Evolutionary conservation across 2,113 vertebrate genomes (phyloP), one percentile per base, ranked within the genome.

Genomic region (Takifugu flavidus): DNA sequence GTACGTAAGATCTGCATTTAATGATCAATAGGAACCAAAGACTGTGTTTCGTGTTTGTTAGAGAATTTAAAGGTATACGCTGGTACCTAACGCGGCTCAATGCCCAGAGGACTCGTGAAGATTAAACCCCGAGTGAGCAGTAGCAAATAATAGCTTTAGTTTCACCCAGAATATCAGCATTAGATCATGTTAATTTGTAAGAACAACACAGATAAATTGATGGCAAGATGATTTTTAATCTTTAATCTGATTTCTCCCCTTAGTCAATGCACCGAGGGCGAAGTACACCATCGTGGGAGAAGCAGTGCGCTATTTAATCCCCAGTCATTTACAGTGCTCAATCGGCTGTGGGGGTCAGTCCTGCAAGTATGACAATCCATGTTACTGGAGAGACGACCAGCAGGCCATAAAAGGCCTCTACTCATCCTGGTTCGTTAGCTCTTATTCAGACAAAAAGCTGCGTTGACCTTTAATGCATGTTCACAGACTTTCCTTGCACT

Each of bases 301-400:
- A 68, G 93, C 87, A 2, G 88, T 98, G 43, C 91, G 95, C 10
- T 88, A 92, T 34, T 91, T 95, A 56, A 91, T 98, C 53, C 96
- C 96, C 0, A 90, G 86, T 20, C 89, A 91, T 63, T 66, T 98
- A 92, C 95, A 96, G 47, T 98, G 95, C 59, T 96, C 94, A 0
- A 87, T 96, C 67, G 92, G 93, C 0, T 98, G 96, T 27, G 94
- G 96, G 2, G 95, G 95, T 2, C 92, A 86, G 49, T 86, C 87
- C 1, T 98, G 96, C 93, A 98, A 98, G 80, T 98, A 97, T 2
- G 96, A 98, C 75, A 95, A 94, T 60, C 94, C 96, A 0, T 64
- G 82, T 25, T 89, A 89, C 59, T 98, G 95, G 95, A 92, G 89
- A 0, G 91, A 94, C 6, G 89, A 93, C 61, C 89, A 95, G 12